Evolutionary conservation across 92 coral and sea anemone species (phyloP), one percentile per base, ranked within the genome.

Genomic region (Meandrina meandrites): DNA sequence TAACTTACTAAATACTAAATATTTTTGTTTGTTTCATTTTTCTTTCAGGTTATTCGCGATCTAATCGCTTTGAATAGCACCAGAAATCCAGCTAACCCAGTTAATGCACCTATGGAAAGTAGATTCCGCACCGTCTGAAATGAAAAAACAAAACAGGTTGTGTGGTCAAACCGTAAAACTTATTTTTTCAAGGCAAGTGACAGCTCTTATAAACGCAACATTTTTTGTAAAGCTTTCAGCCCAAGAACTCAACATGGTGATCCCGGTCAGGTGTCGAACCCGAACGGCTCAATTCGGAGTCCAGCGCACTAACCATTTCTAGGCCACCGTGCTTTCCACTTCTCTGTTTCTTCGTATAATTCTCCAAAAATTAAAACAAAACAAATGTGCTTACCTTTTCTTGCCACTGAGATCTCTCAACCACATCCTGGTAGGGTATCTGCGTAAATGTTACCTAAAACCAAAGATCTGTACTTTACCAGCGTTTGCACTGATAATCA

Each of bases 341-440:
- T 40, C 45, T 40, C 45, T 40, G 45, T 40, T 40, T 2, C 45
- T 40, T 40, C 45, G 45, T 40, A 40, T 40, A 40, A 40, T 40
- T 40, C 6, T 40, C 45, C 6, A 40, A 40, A 2, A 40, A 40
- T 28, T 18, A 15, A 16, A 69, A 31, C 17, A 4, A 19, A 34
- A 69, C 21, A 69, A 69, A 69, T 14, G 19, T 18, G 7, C 82
- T 57, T 22, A 79, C 91, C 91, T 89, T 89, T 54, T 89, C 85
- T 71, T 89, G 91, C 92, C 92, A 89, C 19, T 54, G 80, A 18
- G 89, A 37, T 27, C 86, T 84, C 11, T 62, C 81, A 16, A 89
- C 32, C 45, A 85, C 89, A 58, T 89, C 77, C 21, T 85, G 84
- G 73, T 85, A 89, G 12, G 92, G 92, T 45, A 74, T 89, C 17